phyloP scores from a whole-genome alignment of 2,888 invertebrate species.

The Pheosia tremula region DNA sequence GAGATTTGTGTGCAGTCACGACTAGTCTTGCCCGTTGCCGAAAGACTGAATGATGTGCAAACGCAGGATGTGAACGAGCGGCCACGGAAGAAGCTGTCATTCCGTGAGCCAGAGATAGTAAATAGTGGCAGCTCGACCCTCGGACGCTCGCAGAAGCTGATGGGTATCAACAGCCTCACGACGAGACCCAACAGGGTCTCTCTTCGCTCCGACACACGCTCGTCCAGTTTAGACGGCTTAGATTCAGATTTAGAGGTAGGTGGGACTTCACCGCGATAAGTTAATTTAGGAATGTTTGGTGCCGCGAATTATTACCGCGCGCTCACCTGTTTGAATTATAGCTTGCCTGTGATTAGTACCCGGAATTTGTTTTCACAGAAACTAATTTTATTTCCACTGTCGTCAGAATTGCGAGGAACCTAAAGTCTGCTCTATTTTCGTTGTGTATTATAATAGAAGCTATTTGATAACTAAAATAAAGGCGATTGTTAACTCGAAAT shows the following conservation, averaged over 20 bases:
- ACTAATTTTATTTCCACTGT: slow-evolving; percentile 9
- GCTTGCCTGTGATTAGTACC: slow-evolving; percentile 15
- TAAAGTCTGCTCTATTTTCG: slow-evolving; percentile 18
- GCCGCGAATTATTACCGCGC: slow-evolving; percentile 14
- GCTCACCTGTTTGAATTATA: slow-evolving; percentile 21
- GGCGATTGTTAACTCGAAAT: slow-evolving; percentile 27
- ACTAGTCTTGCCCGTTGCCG: slow-evolving; percentile 67
- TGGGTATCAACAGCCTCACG: slow-evolving; percentile 74
- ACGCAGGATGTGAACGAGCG: slow-evolving; percentile 76
- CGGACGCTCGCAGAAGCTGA: slow-evolving; percentile 72
- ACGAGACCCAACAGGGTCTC: slow-evolving; percentile 65
- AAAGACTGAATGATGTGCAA: slow-evolving; percentile 68
- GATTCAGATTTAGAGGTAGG: slow-evolving; percentile 85
- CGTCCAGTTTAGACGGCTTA: slow-evolving; percentile 83
- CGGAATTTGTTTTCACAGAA: slow-evolving; percentile 18
- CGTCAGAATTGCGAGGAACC: slow-evolving; percentile 15
- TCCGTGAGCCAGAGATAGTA: slow-evolving; percentile 92
- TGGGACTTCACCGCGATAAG: slow-evolving; percentile 13
- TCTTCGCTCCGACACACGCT: slow-evolving; percentile 57
- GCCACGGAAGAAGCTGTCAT: slow-evolving; percentile 94
- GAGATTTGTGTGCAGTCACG: slow-evolving; percentile 74
- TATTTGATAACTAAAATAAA: slow-evolving; percentile 20
- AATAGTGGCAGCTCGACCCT: slow-evolving; percentile 60
- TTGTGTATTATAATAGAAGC: not conserved
- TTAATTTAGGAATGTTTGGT: slow-evolving; percentile 17